phyloP scores from a whole-genome alignment of 2,797 vertebrate genomes.

The Helarctos malayanus region DNA sequence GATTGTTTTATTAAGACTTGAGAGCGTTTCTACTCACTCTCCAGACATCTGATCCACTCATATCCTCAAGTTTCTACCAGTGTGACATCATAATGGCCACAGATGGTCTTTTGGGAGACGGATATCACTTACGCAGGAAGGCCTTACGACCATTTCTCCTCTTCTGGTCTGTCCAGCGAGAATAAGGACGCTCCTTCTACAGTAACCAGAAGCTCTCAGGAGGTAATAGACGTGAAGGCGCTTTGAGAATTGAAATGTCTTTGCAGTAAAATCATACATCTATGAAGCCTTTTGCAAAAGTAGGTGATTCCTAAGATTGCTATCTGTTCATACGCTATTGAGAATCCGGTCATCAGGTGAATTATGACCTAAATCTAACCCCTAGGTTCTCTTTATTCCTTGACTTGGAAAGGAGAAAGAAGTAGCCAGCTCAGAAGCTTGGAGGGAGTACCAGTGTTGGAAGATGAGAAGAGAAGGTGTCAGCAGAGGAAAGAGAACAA shows the following conservation, averaged over 20 bases:
- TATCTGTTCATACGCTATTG: neutral
- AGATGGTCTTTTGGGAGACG: neutral
- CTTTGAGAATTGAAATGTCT: neutral
- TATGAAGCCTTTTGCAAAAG: neutral
- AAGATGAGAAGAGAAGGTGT: neutral
- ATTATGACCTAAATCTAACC: neutral
- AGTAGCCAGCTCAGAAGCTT: neutral
- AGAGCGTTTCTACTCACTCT: neutral
- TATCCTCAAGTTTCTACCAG: constrained; percentile 1
- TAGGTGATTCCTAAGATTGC: neutral
- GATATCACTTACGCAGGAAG: constrained; percentile 10
- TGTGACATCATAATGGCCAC: constrained; percentile 27
- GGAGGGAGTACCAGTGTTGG: neutral
- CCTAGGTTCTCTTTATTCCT: neutral
- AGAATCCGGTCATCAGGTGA: neutral
- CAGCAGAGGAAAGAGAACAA: neutral
- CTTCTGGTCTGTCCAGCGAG: neutral
- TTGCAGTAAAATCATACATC: neutral
- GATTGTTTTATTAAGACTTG: constrained; percentile 19
- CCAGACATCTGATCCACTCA: neutral
- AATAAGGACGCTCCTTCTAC: neutral
- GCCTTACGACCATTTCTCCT: neutral
- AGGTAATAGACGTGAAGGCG: neutral
- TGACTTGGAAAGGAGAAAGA: neutral
- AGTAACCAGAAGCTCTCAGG: neutral